phyloP scores from a whole-genome alignment of 2,888 invertebrate species.

The Pseudeuparius sepicola region DNA sequence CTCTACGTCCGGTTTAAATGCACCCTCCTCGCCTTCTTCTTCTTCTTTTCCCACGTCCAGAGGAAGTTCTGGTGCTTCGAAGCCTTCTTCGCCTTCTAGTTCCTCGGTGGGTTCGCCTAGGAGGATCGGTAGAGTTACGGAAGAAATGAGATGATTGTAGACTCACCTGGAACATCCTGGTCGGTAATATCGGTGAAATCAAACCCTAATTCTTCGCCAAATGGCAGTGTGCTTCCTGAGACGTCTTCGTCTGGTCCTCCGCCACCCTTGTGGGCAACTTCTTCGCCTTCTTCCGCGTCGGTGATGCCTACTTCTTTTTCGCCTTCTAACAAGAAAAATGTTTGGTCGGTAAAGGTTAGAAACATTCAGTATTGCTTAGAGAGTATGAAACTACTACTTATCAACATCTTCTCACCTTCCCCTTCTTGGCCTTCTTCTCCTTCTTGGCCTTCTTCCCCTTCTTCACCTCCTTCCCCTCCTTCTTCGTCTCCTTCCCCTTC shows the following conservation, averaged over 20 bases:
- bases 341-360: too few species aligned
- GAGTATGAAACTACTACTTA: too few species aligned
- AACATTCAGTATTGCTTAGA: too few species aligned
- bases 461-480: slow-evolving; percentile 9
- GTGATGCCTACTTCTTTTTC: slow-evolving; percentile 4
- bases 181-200: too few species aligned
- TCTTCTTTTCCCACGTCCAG: slow-evolving; percentile 10
- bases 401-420: slow-evolving; percentile 4
- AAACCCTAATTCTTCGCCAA: too few species aligned
- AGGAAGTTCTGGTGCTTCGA: slow-evolving; percentile 2
- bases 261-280: slow-evolving; percentile 3
- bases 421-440: slow-evolving; percentile 9
- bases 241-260: too few species aligned
- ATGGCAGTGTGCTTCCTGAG: too few species aligned
- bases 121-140: too few species aligned
- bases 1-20: too few species aligned
- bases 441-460: slow-evolving; percentile 13
- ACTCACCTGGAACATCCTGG: too few species aligned
- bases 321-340: too few species aligned
- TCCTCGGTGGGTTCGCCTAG: not conserved
- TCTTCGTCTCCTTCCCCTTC: slow-evolving; percentile 16
- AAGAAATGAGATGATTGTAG: too few species aligned
- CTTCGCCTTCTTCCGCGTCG: slow-evolving; percentile 5
- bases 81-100: slow-evolving; percentile 8
- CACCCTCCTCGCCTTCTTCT: slow-evolving; percentile 11